Base-by-base conservation (phyloP, 2,888 invertebrate species). In the Enchytraeus crypticus region DNA sequence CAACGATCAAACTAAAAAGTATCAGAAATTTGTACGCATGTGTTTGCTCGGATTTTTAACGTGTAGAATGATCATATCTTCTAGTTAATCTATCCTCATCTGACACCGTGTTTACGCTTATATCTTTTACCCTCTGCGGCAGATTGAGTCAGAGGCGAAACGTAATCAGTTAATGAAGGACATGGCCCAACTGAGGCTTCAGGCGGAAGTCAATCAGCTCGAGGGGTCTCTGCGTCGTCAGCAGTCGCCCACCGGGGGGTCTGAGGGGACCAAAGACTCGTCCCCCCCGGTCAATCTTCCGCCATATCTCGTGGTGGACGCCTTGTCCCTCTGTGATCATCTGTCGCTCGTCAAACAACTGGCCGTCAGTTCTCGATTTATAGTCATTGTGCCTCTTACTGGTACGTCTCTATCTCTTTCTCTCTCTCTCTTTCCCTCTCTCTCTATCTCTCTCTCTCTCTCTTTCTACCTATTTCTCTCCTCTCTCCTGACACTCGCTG, bases 241-340 rank as follows among this genome's bases (percentile, higher is more conserved):
- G n/a, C 71, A 77, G 60, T 38, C 29, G 26, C 26, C 56, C 18
- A 23, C n/a, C 5, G 27, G 27, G 23, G 53, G 27, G 5, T 70
- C 69, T 14, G 58, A 68, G 26, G 60, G 66, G 23, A n/a, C n/a
- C n/a, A n/a, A n/a, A n/a, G n/a, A n/a, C n/a, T n/a, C n/a, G n/a
- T n/a, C n/a, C n/a, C n/a, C n/a, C n/a, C 66, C 67, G 8, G 68
- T 71, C 51, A 72, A 71, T 58, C 84, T 88, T 73, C 90, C 91
- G 0, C 89, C 92, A 0, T 89, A 92, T 74, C 82, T 93, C 46
- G 90, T 91, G n/a, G 84, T 91, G 1, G 92, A 93, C 79, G 85
- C 89, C 0, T 87, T 88, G 65, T 88, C 88, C 8, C 82, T 92
- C 49, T 86, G 88, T 69, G 85, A 87, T 70, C 86, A 88, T 74